These are phyloP conservation scores for Ataeniobius toweri DNA, from an alignment of 2,797 vertebrate species.

Conservation along the genomic window DNA sequence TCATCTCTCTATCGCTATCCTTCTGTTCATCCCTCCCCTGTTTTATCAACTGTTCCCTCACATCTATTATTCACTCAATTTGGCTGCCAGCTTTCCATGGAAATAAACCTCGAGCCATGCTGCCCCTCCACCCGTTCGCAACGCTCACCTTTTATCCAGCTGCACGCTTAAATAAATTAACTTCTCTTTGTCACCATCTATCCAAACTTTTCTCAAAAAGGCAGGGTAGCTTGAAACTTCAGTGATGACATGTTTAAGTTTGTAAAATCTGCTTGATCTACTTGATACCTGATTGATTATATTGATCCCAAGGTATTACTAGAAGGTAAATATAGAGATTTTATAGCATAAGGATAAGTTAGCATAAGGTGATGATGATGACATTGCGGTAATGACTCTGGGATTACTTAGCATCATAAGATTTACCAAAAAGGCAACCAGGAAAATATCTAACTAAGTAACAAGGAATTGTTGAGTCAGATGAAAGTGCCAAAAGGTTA, in stretches of 20 bases:
- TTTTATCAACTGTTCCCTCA: slow-evolving; percentile 53
- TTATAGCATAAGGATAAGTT: too few species aligned
- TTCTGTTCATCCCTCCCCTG: slow-evolving; percentile 32
- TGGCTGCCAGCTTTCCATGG: slow-evolving; percentile 56
- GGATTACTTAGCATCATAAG: not conserved
- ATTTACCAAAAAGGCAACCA: not conserved
- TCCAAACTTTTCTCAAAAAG: not conserved
- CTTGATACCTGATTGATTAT: too few species aligned
- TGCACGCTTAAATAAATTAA: not conserved
- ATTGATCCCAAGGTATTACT: too few species aligned
- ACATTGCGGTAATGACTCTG: not conserved
- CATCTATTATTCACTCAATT: slow-evolving; percentile 73
- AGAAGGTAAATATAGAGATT: too few species aligned
- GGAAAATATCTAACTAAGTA: not conserved
- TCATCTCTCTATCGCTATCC: slow-evolving; percentile 19
- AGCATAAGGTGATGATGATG: too few species aligned
- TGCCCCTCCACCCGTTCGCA: slow-evolving; percentile 12
- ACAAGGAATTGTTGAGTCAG: not conserved
- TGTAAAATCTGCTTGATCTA: not conserved
- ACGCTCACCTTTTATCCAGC: slow-evolving; percentile 10
- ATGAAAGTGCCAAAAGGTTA: too few species aligned
- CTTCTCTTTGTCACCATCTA: slow-evolving; percentile 7
- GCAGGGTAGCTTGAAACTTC: not conserved
- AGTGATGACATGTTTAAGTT: not conserved
- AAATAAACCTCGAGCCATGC: slow-evolving; percentile 51